Evolutionary conservation across 2,797 vertebrate genomes (phyloP).

Genomic region (Coregonus suidteri): DNA sequence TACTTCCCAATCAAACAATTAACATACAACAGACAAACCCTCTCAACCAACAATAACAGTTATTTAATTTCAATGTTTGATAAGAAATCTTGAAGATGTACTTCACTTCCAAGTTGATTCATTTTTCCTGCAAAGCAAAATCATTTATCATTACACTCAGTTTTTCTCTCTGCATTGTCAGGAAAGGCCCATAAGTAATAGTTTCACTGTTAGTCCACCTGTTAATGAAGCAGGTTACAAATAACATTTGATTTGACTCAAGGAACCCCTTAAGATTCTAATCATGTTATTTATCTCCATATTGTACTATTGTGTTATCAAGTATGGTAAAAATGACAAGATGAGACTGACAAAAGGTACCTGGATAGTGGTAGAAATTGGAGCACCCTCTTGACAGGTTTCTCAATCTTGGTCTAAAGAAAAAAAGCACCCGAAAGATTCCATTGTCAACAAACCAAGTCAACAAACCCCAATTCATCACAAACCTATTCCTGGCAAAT

Average conservation of each 20-base stretch:
- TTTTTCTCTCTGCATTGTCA: no score
- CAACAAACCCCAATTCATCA: constrained; percentile 31
- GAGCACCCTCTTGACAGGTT: constrained; percentile 67
- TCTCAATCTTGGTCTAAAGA: constrained; percentile 20
- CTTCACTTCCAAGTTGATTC: neutral
- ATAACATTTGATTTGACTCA: no score
- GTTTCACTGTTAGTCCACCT: no score
- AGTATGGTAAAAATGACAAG: neutral
- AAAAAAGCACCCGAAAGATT: neutral
- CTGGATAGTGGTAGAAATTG: constrained; percentile 55
- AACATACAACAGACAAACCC: neutral
- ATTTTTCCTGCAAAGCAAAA: constrained; percentile 44
- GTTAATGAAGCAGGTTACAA: no score
- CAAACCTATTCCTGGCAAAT: neutral
- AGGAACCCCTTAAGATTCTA: neutral
- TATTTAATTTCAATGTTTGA: neutral
- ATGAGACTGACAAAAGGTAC: neutral
- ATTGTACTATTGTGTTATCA: neutral
- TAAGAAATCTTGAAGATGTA: neutral
- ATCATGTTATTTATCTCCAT: neutral
- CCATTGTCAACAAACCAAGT: constrained; percentile 22
- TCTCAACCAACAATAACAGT: neutral
- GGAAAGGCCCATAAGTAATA: no score
- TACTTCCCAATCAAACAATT: no score
- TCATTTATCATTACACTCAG: no score